These are phyloP conservation scores for Hydrotaea cyrtoneurina DNA, from an alignment of 2,888 invertebrate species.

Conservation along the genomic window DNA sequence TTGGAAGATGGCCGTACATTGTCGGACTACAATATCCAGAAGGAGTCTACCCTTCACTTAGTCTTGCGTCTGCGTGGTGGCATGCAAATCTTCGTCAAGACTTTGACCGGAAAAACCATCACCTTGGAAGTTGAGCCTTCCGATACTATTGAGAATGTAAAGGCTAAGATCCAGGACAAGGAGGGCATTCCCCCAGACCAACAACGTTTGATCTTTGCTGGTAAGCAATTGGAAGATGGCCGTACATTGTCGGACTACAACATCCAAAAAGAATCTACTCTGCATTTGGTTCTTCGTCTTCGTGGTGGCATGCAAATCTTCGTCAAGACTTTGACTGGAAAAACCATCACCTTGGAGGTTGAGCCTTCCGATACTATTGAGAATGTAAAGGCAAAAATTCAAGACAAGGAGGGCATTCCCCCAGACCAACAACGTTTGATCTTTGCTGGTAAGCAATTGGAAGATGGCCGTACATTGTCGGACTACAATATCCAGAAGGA, in stretches of 20 bases:
- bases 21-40: conserved; percentile 50
- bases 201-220: no score
- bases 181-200: no score
- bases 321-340: background rate
- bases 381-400: background rate
- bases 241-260: conserved; percentile 60
- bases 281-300: conserved; percentile 68
- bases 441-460: background rate
- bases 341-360: conserved; percentile 1
- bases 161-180: no score
- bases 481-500: background rate
- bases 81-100: conserved; percentile 55
- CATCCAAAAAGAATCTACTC: no score
- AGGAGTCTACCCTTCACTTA: no score
- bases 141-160: no score
- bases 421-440: background rate
- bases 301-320: conserved; percentile 65
- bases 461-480: background rate
- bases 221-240: conserved; percentile 68
- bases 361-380: background rate
- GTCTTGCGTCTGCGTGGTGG: no score
- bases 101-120: conserved; percentile 68
- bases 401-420: background rate
- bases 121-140: conserved; percentile 32
- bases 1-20: conserved; percentile 68